Percentiles rank a stretch among this genome's conserved stretches.
Conservation (phyloP, 37 sponge, comb jelly and placozoan species). For the Petrosia ficiformis region DNA sequence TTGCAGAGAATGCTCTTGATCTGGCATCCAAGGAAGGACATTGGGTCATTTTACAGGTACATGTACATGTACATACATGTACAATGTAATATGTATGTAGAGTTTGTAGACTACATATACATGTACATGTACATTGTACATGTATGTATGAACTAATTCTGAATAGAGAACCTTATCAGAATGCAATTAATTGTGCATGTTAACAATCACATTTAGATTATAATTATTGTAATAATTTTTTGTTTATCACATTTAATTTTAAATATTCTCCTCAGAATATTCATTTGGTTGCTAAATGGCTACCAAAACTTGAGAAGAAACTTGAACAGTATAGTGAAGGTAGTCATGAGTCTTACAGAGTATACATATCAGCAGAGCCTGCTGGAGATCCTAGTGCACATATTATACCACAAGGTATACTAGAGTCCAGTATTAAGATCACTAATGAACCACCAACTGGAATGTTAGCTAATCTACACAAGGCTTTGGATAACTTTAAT, state of each 20-base stretch:
- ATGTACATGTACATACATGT: not conserved
- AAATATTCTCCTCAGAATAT: conserved; percentile 79
- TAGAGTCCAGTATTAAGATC: conserved; percentile 96
- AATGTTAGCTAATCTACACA: conserved; percentile 93
- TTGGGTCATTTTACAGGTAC: conserved; percentile 93
- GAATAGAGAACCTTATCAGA: too few relatives aligned
- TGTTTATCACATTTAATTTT: not conserved
- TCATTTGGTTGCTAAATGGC: conserved; percentile 94
- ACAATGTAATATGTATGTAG: too few relatives aligned
- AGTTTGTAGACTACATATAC: too few relatives aligned
- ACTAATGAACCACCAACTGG: conserved; percentile 99
- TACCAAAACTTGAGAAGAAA: conserved; percentile 96
- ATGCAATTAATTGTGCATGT: not conserved
- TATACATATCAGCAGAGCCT: conserved; percentile 98
- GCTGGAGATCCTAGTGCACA: conserved; percentile 78
- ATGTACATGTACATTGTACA: too few relatives aligned
- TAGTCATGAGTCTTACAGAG: conserved; percentile 81
- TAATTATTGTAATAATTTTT: not conserved
- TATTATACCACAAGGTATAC: conserved; percentile 96
- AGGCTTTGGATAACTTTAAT: conserved; percentile 93
- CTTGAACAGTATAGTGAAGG: conserved; percentile 85
- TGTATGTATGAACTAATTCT: too few relatives aligned
- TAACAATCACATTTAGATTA: not conserved
- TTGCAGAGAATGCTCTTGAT: conserved; percentile 95
- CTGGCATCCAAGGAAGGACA: conserved; percentile 92